phyloP scores from a whole-genome alignment of 2,797 vertebrate species.

The Mormyrus hasselquistii region DNA sequence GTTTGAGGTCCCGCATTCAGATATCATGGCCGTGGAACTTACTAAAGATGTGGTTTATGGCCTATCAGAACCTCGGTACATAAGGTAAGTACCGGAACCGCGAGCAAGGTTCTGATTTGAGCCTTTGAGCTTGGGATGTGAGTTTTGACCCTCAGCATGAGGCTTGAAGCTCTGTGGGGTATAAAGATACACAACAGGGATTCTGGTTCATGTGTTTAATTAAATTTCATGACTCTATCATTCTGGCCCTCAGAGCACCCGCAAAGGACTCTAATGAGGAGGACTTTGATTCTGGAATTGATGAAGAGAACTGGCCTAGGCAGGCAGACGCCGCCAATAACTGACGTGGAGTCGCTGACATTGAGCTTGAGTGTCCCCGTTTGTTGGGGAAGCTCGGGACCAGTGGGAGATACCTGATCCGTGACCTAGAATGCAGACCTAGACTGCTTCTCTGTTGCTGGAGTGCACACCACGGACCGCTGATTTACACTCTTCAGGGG shows the following conservation, averaged over 20 bases:
- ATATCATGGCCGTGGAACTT: slow-evolving; percentile 88
- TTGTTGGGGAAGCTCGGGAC: not conserved
- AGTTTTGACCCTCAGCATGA: not conserved
- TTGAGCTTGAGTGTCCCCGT: not conserved
- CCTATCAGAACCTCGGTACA: slow-evolving; percentile 80
- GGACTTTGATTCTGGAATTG: slow-evolving; percentile 87
- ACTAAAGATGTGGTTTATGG: slow-evolving; percentile 89
- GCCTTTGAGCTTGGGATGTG: not conserved
- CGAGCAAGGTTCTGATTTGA: not conserved
- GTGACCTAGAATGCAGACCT: not conserved
- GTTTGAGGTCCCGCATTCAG: slow-evolving; percentile 96
- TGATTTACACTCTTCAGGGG: not conserved
- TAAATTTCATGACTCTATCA: not conserved
- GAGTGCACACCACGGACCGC: not conserved
- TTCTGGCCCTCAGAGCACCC: slow-evolving; percentile 64
- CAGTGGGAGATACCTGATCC: too few species aligned
- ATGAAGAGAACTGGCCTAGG: slow-evolving; percentile 90
- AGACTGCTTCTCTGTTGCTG: not conserved
- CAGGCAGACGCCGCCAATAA: slow-evolving; percentile 91
- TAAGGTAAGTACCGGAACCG: slow-evolving; percentile 33
- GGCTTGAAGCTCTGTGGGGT: slow-evolving; percentile 22
- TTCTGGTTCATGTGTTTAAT: not conserved
- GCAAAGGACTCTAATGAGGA: slow-evolving; percentile 82
- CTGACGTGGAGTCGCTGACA: slow-evolving; percentile 51
- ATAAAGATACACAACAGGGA: slow-evolving; percentile 12